Percentiles rank a stretch among this genome's conserved stretches.
phyloP scores from a whole-genome alignment of 2,797 vertebrate species.

The Chelidonichthys spinosus region DNA sequence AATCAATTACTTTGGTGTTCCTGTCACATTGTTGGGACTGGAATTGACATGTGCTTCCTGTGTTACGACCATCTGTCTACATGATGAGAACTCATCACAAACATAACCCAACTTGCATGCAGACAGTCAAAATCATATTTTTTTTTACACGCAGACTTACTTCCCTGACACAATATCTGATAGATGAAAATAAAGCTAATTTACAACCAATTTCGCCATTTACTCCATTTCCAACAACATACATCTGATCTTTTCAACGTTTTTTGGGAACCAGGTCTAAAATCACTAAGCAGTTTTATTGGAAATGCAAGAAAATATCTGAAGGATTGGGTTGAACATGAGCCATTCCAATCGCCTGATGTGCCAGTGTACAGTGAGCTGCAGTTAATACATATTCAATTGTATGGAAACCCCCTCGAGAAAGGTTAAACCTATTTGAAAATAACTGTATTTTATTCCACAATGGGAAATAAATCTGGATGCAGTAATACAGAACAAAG shows the following conservation, averaged over 20 bases:
- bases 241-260: neutral
- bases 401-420: conserved; percentile 31
- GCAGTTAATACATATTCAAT: conserved; percentile 44
- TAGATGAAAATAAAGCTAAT: conserved; percentile 33
- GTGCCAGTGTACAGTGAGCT: conserved; percentile 6
- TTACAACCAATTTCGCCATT: conserved; percentile 23
- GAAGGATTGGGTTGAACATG: too few species aligned
- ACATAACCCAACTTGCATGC: conserved; percentile 34
- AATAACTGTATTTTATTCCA: conserved; percentile 54
- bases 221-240: conserved; percentile 20
- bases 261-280: neutral
- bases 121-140: conserved; percentile 68
- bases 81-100: conserved; percentile 64
- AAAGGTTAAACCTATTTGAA: conserved; percentile 51
- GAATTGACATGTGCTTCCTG: conserved; percentile 66
- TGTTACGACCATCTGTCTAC: conserved; percentile 49
- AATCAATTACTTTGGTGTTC: conserved; percentile 83
- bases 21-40: conserved; percentile 78
- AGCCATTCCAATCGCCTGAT: conserved; percentile 3
- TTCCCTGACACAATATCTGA: conserved; percentile 64
- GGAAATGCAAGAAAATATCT: conserved; percentile 6
- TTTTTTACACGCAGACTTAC: conserved; percentile 61
- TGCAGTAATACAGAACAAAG: conserved; percentile 52
- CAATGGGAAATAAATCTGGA: conserved; percentile 58
- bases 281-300: conserved; percentile 4